Conservation (phyloP, 1,140 invertebrate species). For the Stegodyphus dumicola region DNA sequence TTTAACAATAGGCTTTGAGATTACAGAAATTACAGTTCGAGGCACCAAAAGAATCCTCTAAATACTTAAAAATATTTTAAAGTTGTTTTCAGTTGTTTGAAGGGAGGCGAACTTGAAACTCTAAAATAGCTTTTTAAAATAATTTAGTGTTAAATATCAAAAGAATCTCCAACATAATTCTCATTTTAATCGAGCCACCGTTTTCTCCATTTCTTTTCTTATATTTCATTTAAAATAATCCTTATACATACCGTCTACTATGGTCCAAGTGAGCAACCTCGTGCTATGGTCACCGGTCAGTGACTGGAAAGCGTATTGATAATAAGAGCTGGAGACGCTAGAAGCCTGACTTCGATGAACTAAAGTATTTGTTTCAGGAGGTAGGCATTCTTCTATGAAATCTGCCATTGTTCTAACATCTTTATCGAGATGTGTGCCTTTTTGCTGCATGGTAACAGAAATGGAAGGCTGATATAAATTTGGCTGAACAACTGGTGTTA, state of each 20-base stretch:
- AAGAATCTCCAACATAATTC: too few relatives aligned
- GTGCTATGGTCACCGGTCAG: conserved; percentile 35
- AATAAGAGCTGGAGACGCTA: conserved; percentile 55
- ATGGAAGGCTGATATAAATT: conserved; percentile 22
- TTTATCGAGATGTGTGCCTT: not conserved
- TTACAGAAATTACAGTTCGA: too few relatives aligned
- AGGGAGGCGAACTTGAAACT: too few relatives aligned
- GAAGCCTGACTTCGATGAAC: conserved; percentile 54
- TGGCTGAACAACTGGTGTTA: not conserved
- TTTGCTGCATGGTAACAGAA: conserved; percentile 10
- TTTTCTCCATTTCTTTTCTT: too few relatives aligned
- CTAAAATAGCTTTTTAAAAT: too few relatives aligned
- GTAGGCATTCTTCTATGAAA: conserved; percentile 6
- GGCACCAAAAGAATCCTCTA: too few relatives aligned
- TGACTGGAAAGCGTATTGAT: conserved; percentile 58
- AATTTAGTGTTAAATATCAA: too few relatives aligned
- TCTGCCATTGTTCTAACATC: not conserved
- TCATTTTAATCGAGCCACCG: too few relatives aligned
- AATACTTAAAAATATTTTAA: too few relatives aligned
- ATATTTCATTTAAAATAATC: too few relatives aligned
- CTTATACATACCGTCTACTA: conserved; percentile 29
- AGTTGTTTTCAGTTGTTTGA: too few relatives aligned
- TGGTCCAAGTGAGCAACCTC: conserved; percentile 38
- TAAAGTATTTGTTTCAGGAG: conserved; percentile 28
- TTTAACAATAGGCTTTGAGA: too few relatives aligned